Conservation (phyloP, 2,888 invertebrate genomes). For the Synanthedon tipuliformis region DNA sequence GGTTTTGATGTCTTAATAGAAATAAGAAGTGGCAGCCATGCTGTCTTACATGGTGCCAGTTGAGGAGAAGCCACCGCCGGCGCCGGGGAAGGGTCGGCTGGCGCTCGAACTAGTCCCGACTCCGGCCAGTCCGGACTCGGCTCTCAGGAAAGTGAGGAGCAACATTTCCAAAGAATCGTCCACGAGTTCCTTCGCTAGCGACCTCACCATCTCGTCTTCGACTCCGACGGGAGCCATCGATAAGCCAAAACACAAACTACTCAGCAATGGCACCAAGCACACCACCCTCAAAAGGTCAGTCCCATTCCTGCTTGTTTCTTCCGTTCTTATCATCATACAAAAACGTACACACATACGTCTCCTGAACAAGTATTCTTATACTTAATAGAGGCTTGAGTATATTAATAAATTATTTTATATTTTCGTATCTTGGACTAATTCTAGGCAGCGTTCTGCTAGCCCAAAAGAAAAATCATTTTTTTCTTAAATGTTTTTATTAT, state of each 20-base stretch:
- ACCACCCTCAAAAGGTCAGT: conserved; percentile 78
- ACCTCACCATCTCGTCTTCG: conserved; percentile 74
- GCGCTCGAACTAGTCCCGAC: conserved; percentile 43
- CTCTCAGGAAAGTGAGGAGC: conserved; percentile 34
- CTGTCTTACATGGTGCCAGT: conserved; percentile 84
- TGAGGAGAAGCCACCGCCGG: conserved; percentile 80
- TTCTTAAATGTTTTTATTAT: no score
- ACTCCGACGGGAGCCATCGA: conserved; percentile 74
- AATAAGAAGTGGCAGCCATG: conserved; percentile 55
- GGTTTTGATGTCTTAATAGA: conserved; percentile 13
- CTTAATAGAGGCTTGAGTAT: no score
- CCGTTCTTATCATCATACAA: no score
- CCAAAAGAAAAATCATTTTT: no score
- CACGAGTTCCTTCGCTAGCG: conserved; percentile 76
- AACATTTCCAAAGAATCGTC: conserved; percentile 76
- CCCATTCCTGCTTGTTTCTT: neutral
- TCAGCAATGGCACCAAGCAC: conserved; percentile 78
- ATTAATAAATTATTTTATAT: no score
- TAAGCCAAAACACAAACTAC: conserved; percentile 75
- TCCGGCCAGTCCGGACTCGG: conserved; percentile 47
- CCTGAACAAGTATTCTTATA: no score
- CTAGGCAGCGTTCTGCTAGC: no score
- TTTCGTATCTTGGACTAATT: no score
- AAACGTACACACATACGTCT: no score
- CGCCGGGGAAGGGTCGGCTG: conserved; percentile 64